Base-by-base conservation (phyloP, 2,888 invertebrate genomes). In the Polydesmus complanatus region DNA sequence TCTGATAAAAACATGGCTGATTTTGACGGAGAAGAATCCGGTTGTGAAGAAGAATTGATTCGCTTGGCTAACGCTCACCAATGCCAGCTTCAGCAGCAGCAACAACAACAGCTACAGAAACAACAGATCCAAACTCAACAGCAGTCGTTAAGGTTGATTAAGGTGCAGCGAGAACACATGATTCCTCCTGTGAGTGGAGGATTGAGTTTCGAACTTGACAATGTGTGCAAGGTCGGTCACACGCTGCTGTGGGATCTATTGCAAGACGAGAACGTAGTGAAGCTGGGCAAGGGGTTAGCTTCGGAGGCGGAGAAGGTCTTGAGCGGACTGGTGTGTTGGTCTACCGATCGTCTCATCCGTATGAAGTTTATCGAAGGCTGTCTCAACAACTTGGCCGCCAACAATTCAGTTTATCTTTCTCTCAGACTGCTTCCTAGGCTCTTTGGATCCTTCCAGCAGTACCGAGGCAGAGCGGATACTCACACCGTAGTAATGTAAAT, bases 311-410 rank as follows among this genome's bases (percentile, higher is more conserved):
- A 95, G 73, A 94, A 94, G 69, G 89, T 90, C 1, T 77, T 95
- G 0, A 90, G 89, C 68, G 89, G 89, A 67, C 76, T 94, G 25
- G 78, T 95, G 0, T 92, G 92, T 71, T 93, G 88, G 70, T 91
- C 88, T 69, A 88, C 89, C 1, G 93, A 94, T 73, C 85, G 88
- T 66, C 81, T 87, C 64, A 88, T 94, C 65, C 80, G 91, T 61
- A 90, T 91, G 76, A 92, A 93, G 75, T 95, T 95, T 70, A 93
- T 95, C 66, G 93, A 94, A 74, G 94, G 93, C 8, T 93, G 93
- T 69, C 78, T 94, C 54, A 86, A 90, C 68, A 94, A 94, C 75
- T 78, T 94, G 64, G 85, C 89, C 18, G 83, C 83, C 67, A 90
- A 93, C 74, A 83, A 83, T 81, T 92, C 93, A 65, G 91, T 93